Evolutionary conservation across 1,140 invertebrate species (phyloP), one percentile per base, ranked within the genome.

Genomic region (Hylaeus anthracinus): DNA sequence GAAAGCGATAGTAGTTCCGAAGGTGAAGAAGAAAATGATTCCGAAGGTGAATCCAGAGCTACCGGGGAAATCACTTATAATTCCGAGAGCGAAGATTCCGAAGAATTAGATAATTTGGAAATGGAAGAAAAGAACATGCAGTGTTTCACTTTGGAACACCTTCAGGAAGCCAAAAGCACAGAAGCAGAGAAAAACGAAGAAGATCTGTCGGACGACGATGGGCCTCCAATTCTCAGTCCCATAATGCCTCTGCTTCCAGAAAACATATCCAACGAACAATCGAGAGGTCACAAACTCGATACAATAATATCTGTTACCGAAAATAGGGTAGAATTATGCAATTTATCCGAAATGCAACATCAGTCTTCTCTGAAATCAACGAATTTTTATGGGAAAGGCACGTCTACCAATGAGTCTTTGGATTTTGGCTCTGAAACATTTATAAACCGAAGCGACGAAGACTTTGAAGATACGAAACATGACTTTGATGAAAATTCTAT

Each of bases 141-240:
- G 4, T 48, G 9, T 26, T 75, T 72, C 51, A 41, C 48, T 82
- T 73, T 56, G 12, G 48, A 26, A 72, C 75, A 55, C 4, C 53
- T 66, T 39, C 37, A 73, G 4, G 71, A 73, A 48, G 10, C 41
- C 1, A 14, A 79, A 12, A 56, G 43, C 5, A n/a, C 51, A 63
- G 78, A 77, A 9, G 8, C 75, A 53, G 61, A 63, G 0, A 60
- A 83, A 26, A 73, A 83, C n/a, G 55, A 70, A 3, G 58, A 15
- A 1, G 78, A 79, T 5, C 48, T 83, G 14, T 48, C 58, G 2
- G 92, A 93, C 15, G 92, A 94, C 15, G 93, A 93, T 26, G 93
- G 92, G 15, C 92, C 91, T 14, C 91, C 92, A 0, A 87, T 92
- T n/a, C 74, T 93, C 10, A 93, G 91, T 81, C 91, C 91, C 3